A percentile compares a stretch with the other conserved stretches of the same genome.
These are phyloP conservation scores for Aleiodes alternator DNA, from an alignment of 2,888 invertebrate genomes.

Conservation along the genomic window DNA sequence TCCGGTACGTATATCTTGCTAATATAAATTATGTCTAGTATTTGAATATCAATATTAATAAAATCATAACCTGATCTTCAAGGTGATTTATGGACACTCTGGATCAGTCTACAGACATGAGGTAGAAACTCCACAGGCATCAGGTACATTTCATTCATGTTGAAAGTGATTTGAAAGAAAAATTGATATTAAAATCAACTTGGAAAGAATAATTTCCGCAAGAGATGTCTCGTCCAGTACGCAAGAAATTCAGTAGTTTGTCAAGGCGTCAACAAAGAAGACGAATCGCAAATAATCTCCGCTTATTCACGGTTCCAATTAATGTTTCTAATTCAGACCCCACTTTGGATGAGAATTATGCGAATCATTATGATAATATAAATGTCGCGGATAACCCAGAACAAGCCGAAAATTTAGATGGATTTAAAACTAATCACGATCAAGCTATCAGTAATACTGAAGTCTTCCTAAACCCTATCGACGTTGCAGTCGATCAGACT, in stretches of 20 bases:
- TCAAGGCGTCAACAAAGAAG: background rate
- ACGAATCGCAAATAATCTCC: background rate
- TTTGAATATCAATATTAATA: too few relatives aligned
- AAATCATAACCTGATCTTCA: background rate
- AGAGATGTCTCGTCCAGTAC: background rate
- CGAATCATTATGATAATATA: background rate
- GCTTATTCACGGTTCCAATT: background rate
- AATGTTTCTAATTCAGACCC: background rate
- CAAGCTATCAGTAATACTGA: too few relatives aligned
- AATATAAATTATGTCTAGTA: too few relatives aligned
- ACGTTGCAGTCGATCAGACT: too few relatives aligned
- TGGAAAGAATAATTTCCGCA: background rate
- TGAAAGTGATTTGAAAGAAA: background rate
- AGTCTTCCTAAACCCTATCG: too few relatives aligned
- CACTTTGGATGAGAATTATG: background rate
- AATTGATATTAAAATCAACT: background rate
- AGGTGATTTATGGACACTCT: background rate
- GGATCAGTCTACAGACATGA: background rate
- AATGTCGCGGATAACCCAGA: background rate
- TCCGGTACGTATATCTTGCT: background rate
- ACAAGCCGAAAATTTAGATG: background rate
- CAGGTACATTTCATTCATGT: background rate
- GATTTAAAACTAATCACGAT: too few relatives aligned
- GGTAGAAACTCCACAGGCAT: background rate
- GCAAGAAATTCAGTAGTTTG: background rate